Evolutionary conservation across 2,113 vertebrate species (phyloP).

Genomic region (Willisornis vidua): DNA sequence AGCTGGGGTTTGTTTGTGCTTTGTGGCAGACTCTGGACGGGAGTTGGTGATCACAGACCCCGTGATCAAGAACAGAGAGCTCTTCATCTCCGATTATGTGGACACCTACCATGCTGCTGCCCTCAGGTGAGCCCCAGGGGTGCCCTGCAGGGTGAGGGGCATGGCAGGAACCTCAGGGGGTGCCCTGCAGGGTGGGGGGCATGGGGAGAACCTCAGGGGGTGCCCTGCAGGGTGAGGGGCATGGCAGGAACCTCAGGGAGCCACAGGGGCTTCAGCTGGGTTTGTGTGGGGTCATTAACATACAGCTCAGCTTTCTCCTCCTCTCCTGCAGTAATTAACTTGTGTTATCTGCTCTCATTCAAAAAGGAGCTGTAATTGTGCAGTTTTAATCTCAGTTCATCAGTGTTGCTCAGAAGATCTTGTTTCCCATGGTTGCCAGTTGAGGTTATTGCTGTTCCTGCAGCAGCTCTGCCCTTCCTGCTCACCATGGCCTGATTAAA

Average conservation of each 20-base stretch:
- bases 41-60: conserved; percentile 98
- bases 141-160: too few relatives aligned
- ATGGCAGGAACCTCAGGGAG: neutral
- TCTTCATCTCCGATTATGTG: conserved; percentile 98
- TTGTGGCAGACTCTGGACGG: conserved; percentile 88
- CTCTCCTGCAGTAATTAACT: neutral
- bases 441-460: neutral
- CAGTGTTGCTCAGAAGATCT: neutral
- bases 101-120: conserved; percentile 98
- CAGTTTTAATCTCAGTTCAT: neutral
- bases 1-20: neutral
- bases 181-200: too few relatives aligned
- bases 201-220: too few relatives aligned
- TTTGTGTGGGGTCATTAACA: neutral
- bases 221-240: too few relatives aligned
- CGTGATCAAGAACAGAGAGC: conserved; percentile 96
- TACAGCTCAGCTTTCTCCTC: neutral
- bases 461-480: neutral
- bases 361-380: neutral
- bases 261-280: neutral
- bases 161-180: too few relatives aligned
- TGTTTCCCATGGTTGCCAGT: neutral
- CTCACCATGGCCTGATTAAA: neutral
- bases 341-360: neutral
- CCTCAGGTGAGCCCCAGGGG: conserved; percentile 82